Evolutionary conservation across 2,797 vertebrate genomes (phyloP), one percentile per base, ranked within the genome.

Genomic region (Pelodytes ibericus): DNA sequence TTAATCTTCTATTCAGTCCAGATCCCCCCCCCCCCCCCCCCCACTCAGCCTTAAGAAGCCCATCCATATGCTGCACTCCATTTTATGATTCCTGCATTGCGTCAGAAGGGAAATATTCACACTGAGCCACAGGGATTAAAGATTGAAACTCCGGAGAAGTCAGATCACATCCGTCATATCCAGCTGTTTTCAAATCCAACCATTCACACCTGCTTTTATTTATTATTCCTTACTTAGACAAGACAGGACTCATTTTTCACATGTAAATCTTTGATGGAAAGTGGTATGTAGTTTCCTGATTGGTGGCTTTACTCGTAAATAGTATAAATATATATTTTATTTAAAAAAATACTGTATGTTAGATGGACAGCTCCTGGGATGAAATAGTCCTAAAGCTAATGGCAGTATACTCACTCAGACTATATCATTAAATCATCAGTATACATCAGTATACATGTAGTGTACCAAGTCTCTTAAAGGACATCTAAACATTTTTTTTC

Each of bases 141-240:
- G 84, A 81, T 80, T 72, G 81, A 86, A 87, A 86, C 81, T 84
- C 87, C 78, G 69, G 87, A 86, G 86, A 89, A 91, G 87, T 81
- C 82, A 49, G 86, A 87, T 82, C 86, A 81, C 83, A 87, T 90
- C 87, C 81, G 67, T 88, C 77, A 56, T 72, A 87, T 88, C 85
- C 90, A 91, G 90, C 90, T 92, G 89, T 84, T 87, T 87, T 83
- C 75, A 79, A 87, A 88, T 85, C 86, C 41, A 80, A 75, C 80
- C 83, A 86, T 86, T 86, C 86, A 87, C 93, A 95, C 93, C 94
- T 94, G 94, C 90, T 91, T 90, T 80, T 79, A 90, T 90, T 92
- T 92, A 90, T 92, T 92, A 89, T 86, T 87, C 82, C 86, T 83
- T 61, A 71, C 78, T 64, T 69, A 80, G 82, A 89, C 85, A 87